Base-by-base conservation (phyloP, 2,888 invertebrate genomes). In the Lithodes maja region DNA sequence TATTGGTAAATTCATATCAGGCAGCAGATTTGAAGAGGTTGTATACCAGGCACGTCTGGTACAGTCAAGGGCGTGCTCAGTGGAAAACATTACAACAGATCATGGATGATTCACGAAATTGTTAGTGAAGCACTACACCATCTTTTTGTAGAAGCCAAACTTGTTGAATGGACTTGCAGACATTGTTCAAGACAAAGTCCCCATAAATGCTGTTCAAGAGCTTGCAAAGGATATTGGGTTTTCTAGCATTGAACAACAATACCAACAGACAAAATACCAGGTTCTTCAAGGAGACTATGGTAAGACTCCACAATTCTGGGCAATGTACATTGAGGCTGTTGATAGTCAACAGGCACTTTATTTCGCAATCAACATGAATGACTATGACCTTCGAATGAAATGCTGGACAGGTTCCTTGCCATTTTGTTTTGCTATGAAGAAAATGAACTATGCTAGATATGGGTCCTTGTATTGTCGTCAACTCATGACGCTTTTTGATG, bases 371-470 rank as follows among this genome's bases (percentile, higher is more conserved):
- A 75, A 75, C 75, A 75, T 75, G 75, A 75, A 33, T 75, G 75
- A 75, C 75, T 75, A 75, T 75, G 75, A 75, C 75, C 75, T 75
- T 75, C 75, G 75, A 49, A 1, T 75, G 75, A 75, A 75, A 75
- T 75, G 75, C 75, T 75, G 75, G 75, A 75, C 75, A 75, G 75
- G 75, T 75, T 81, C 61, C 17, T 80, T 80, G 53, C 80, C 80
- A 80, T 80, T 80, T 80, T 80, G 80, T 17, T 52, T 80, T 80
- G 80, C 80, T 80, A 80, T 80, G 80, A 80, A 80, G 53, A 80
- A 80, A 80, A n/a, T 53, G 7, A 80, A 80, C 54, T 50, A 80
- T 55, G 52, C 80, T 53, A 80, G 80, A 53, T 80, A 80, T 80
- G 80, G 15, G 80, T 80, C 80, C 80, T 54, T 80, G 2, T 54